phyloP scores from a whole-genome alignment of 2,113 vertebrate genomes.

The Podarcis muralis region DNA sequence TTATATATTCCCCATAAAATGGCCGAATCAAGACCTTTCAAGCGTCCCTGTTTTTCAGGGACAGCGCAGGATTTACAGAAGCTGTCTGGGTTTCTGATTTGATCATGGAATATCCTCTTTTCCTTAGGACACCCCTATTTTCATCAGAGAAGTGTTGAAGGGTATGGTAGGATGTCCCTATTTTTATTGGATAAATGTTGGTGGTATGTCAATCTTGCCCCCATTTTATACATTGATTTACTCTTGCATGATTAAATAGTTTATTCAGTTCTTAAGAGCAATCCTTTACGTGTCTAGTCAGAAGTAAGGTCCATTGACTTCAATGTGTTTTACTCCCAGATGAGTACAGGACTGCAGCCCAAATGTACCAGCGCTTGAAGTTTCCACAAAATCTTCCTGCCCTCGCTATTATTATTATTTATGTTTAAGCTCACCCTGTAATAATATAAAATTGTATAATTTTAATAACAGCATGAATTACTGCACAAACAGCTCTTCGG shows the following conservation, averaged over 20 bases:
- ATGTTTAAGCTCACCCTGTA: not conserved
- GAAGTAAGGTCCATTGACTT: not conserved
- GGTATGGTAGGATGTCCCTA: too few relatives aligned
- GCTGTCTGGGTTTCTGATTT: too few relatives aligned
- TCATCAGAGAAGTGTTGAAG: too few relatives aligned
- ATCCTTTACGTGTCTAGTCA: not conserved
- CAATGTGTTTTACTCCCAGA: too few relatives aligned
- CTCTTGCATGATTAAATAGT: not conserved
- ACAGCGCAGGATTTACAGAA: too few relatives aligned
- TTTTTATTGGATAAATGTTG: too few relatives aligned
- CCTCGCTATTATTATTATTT: not conserved
- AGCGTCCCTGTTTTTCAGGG: too few relatives aligned
- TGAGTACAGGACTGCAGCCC: not conserved
- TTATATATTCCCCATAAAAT: not conserved
- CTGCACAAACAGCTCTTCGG: not conserved
- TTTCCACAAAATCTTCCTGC: not conserved
- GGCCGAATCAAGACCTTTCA: not conserved
- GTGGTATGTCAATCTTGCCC: not conserved
- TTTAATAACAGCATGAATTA: constrained; percentile 26
- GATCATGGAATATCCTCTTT: too few relatives aligned
- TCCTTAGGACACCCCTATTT: too few relatives aligned
- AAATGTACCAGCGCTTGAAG: not conserved
- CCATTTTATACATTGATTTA: not conserved
- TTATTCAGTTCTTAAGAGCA: not conserved
- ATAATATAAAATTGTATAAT: constrained; percentile 7